phyloP scores from a whole-genome alignment of 1,140 invertebrate genomes.

The Melanaphis sacchari region DNA sequence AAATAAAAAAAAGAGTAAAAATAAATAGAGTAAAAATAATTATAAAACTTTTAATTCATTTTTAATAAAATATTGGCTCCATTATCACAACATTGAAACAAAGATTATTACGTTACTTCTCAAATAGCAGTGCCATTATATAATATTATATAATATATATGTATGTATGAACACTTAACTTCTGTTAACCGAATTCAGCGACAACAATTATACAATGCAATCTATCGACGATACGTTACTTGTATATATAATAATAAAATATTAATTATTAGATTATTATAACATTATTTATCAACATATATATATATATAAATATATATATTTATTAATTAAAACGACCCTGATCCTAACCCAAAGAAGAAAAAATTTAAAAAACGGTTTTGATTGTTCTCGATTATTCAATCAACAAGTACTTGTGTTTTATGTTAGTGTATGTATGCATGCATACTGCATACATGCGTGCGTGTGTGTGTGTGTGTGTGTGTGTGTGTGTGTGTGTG shows the following conservation, averaged over 20 bases:
- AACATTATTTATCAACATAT: conserved; percentile 27
- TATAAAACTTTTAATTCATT: background rate
- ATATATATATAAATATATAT: background rate
- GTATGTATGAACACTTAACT: background rate
- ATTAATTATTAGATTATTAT: conserved; percentile 23
- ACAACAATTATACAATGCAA: background rate
- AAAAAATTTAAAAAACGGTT: background rate
- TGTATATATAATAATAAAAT: background rate
- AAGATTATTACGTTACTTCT: conserved; percentile 10
- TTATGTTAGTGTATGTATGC: background rate
- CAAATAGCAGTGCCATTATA: background rate
- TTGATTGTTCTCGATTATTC: background rate
- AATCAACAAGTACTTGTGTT: background rate
- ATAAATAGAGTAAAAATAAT: background rate
- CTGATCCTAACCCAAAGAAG: conserved; percentile 17
- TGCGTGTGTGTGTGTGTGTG: background rate
- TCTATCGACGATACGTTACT: background rate
- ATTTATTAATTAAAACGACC: conserved; percentile 5
- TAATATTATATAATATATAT: background rate
- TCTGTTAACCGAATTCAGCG: background rate
- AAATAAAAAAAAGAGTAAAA: background rate
- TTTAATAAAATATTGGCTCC: background rate
- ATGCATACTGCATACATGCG: background rate
- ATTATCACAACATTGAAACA: conserved; percentile 13
- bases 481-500: background rate